phyloP scores from a whole-genome alignment of 2,113 vertebrate genomes.

The Turdus rufiventris region DNA sequence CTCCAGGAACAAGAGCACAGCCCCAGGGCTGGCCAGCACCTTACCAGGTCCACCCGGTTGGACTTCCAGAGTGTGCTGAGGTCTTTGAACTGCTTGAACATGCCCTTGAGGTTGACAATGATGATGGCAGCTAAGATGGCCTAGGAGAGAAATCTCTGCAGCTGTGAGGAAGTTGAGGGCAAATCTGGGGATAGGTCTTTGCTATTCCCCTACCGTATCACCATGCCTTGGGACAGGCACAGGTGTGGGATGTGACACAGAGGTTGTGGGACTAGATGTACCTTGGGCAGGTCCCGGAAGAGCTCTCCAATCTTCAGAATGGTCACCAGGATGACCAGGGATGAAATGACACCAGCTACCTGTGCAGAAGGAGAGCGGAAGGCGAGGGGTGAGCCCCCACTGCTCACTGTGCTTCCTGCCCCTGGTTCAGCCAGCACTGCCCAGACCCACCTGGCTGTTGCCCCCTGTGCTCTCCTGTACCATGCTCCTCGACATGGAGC shows the following conservation, averaged over 20 bases:
- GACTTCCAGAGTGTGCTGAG: constrained; percentile 81
- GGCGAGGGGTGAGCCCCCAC: accelerated
- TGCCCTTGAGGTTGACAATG: constrained; percentile 90
- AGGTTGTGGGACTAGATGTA: constrained; percentile 25
- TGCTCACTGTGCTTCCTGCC: accelerated
- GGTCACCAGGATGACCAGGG: constrained; percentile 86
- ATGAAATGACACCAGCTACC: constrained; percentile 85
- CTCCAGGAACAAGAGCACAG: not conserved
- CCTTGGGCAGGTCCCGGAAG: constrained; percentile 90
- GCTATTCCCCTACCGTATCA: not conserved
- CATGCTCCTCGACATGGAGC: constrained; percentile 92
- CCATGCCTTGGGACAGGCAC: not conserved
- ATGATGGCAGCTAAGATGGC: constrained; percentile 87
- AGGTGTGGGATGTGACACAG: not conserved
- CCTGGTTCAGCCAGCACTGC: accelerated
- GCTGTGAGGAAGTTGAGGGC: not conserved
- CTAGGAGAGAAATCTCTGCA: constrained; percentile 65
- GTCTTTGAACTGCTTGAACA: constrained; percentile 88
- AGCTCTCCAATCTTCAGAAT: constrained; percentile 87
- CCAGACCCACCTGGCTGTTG: constrained; percentile 83
- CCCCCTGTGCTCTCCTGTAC: constrained; percentile 90
- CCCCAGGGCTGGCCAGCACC: not conserved
- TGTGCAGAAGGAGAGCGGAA: constrained; percentile 2
- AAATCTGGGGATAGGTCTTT: not conserved
- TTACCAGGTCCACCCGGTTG: constrained; percentile 87